Percentiles rank a stretch among this genome's conserved stretches.
Conservation (phyloP, 2,888 invertebrate genomes). For the Acronicta aceris region DNA sequence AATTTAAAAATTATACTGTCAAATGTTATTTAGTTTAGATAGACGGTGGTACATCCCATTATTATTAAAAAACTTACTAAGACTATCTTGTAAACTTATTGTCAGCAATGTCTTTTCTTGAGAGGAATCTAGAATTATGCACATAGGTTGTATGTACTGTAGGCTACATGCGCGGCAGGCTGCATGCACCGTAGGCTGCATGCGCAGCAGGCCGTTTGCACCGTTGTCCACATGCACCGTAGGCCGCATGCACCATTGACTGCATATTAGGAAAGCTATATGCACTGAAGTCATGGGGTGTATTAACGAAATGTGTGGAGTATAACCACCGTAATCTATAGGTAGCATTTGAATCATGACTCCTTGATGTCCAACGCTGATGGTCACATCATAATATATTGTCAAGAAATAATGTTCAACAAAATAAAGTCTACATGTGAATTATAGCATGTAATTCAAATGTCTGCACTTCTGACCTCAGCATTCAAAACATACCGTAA, state of each 20-base stretch:
- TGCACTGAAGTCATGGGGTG: too few species aligned
- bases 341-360: background rate
- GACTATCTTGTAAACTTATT: too few species aligned
- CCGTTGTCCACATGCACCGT: background rate
- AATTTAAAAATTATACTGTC: background rate
- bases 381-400: background rate
- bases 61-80: too few species aligned
- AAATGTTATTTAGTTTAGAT: background rate
- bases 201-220: background rate
- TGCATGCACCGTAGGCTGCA: background rate
- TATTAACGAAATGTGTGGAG: too few species aligned
- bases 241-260: background rate
- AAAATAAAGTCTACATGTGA: constrained; percentile 10
- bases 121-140: too few species aligned
- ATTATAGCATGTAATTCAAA: constrained; percentile 15
- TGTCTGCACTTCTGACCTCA: constrained; percentile 27
- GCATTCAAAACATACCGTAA: constrained; percentile 25
- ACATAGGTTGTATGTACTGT: background rate
- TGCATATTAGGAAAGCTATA: background rate
- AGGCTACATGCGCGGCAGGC: background rate
- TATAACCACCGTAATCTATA: background rate
- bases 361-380: background rate
- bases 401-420: background rate
- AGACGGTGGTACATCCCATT: too few species aligned
- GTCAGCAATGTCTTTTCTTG: too few species aligned